Evolutionary conservation across 92 coral and sea anemone species (phyloP), one percentile per base, ranked within the genome.

Genomic region (Epizoanthus illoricatus): DNA sequence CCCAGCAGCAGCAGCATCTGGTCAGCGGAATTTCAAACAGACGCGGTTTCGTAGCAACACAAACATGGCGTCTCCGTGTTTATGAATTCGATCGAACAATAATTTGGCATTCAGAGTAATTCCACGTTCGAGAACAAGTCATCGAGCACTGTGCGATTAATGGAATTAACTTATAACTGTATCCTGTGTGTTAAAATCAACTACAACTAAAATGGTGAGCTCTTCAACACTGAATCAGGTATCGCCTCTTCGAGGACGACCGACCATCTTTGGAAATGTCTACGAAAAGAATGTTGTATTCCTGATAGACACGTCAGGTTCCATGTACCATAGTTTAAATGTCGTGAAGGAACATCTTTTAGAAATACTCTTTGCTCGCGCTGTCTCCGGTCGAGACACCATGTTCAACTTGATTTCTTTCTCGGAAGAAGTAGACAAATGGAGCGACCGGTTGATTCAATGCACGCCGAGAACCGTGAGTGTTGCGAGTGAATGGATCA

Each of bases 371-470:
- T 90, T 88, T 66, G 88, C 89, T 39, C 93, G 99, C 21, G 97
- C 99, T 43, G 80, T 89, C 11, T 88, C 93, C 16, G 94, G 90
- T 55, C 78, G 92, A 75, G 98, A 92, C 64, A 89, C 99, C 15
- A 97, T 97, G 98, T 97, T 97, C 76, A 97, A 97, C 76, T 83
- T 97, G 21, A 94, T 97, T 41, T 90, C 88, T 72, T 97, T 97
- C 73, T 86, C 90, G 33, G 99, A 97, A 66, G 89, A 88, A 61
- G 89, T 90, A 0, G 88, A 71, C 43, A 91, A 88, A 85, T 97
- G 99, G 98, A 94, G 97, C 1, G 92, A 97, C 56, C 87, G 91
- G 6, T 71, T 97, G 60, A 90, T 97, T 23, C 90, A 85, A 18
- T 97, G 99, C 52, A 88, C 97, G 15, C 94, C 99, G 9, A 81